Evolutionary conservation across 2,113 vertebrate species (phyloP).

Genomic region (Vireo altiloquus): DNA sequence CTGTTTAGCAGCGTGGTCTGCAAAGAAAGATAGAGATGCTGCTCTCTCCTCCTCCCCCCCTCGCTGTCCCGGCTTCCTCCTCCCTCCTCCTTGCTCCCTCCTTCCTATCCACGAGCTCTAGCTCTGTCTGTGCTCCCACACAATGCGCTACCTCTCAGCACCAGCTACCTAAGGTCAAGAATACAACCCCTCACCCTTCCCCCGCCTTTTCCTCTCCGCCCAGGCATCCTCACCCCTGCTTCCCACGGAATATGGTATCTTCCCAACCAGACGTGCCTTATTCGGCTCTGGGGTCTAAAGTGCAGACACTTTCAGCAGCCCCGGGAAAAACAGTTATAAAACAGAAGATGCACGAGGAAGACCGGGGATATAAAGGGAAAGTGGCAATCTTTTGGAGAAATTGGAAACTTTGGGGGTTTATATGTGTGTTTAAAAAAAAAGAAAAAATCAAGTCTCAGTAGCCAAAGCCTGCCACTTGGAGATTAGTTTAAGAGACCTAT

Average conservation of each 20-base stretch:
- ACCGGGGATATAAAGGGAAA: neutral
- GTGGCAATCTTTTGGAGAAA: neutral
- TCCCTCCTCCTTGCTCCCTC: conserved; percentile 34
- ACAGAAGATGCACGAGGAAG: neutral
- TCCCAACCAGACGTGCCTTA: neutral
- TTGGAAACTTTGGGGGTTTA: neutral
- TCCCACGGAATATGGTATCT: conserved; percentile 36
- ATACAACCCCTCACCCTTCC: conserved; percentile 14
- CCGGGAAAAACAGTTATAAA: neutral
- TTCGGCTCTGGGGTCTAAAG: neutral
- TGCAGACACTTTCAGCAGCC: neutral
- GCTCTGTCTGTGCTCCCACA: neutral
- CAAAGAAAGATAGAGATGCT: conserved; percentile 67
- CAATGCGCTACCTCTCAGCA: conserved; percentile 48
- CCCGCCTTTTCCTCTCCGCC: neutral
- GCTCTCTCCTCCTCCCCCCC: conserved; percentile 43
- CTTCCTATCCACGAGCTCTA: conserved; percentile 21
- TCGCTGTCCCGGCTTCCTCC: conserved; percentile 49
- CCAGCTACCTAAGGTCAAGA: conserved; percentile 51
- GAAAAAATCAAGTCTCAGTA: neutral
- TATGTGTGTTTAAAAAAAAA: neutral
- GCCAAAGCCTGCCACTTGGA: neutral
- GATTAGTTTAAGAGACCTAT: conserved; percentile 9
- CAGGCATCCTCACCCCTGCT: conserved; percentile 44
- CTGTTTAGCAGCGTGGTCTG: conserved; percentile 60